A percentile compares a stretch with the other conserved stretches of the same genome.
These are phyloP conservation scores for Macaria liturata DNA, from an alignment of 2,888 invertebrate species.

Conservation along the genomic window DNA sequence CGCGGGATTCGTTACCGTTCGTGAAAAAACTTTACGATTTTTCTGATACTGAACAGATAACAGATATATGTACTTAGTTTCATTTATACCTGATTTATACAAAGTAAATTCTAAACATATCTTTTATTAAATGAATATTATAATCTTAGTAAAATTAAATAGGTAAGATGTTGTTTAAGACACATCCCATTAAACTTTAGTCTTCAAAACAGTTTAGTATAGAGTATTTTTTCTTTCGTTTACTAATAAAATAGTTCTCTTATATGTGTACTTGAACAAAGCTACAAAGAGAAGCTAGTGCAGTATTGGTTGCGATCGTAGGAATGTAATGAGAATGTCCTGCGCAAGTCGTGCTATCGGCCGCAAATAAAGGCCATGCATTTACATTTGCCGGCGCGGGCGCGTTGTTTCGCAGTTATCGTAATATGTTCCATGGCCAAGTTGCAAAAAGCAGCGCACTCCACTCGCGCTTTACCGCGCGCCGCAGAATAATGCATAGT, in stretches of 20 bases:
- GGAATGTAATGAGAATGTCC: conserved; percentile 22
- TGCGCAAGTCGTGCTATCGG: conserved; percentile 51
- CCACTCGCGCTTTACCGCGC: conserved; percentile 58
- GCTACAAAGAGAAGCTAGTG: too few relatives aligned
- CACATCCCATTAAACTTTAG: too few relatives aligned
- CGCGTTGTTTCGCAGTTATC: conserved; percentile 75
- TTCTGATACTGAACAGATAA: background rate
- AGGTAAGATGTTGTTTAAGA: too few relatives aligned
- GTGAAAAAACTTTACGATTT: background rate
- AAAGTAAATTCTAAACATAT: too few relatives aligned
- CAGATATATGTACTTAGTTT: background rate
- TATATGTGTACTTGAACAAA: too few relatives aligned
- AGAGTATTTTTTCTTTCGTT: too few relatives aligned
- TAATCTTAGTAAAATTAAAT: too few relatives aligned
- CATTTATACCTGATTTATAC: too few relatives aligned
- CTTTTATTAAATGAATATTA: too few relatives aligned
- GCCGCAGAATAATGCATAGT: conserved; percentile 29
- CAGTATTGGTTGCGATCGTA: background rate
- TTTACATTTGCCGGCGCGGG: conserved; percentile 72
- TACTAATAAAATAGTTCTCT: too few relatives aligned
- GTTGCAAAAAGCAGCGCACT: conserved; percentile 79
- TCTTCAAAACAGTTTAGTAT: too few relatives aligned
- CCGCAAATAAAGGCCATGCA: conserved; percentile 69
- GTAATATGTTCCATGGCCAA: conserved; percentile 81
- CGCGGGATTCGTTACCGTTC: background rate